Evolutionary conservation across 1,140 invertebrate genomes (phyloP), one percentile per base, ranked within the genome.

Genomic region (Drosophila melanica): DNA sequence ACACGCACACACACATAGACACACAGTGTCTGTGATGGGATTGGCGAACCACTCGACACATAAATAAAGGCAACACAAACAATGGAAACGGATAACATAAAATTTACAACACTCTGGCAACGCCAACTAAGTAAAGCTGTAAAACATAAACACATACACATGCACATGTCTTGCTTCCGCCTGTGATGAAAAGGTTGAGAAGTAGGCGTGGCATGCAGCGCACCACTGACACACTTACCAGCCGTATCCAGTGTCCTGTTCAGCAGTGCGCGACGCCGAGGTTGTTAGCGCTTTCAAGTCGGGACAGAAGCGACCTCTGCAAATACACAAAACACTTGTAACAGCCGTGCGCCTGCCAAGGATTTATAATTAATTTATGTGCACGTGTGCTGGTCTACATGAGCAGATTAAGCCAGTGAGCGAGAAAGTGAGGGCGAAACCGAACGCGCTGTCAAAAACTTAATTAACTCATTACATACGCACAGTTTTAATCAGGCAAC

Each of bases 401-500:
- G 30, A 55, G 7, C 35, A 55, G 39, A 10, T 12, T 11, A 14
- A 18, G 11, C 11, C 18, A 20, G 30, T 12, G 16, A 18, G 51
- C 35, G 47, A 44, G 72, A 42, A 50, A 65, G 58, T 44, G 64
- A 37, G 16, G 11, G 23, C 7, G 14, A 41, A 11, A 44, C 33
- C 14, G 23, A 18, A 3, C 67, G 73, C 50, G 67, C 63, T 80
- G 79, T 84, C 75, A 86, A 86, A 82, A 91, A 81, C 90, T 90
- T 91, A 91, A 91, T 91, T 91, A 91, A 91, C 90, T 90, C 90
- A 91, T 91, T 91, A 90, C 80, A 85, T 85, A 85, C 85, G 77
- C 84, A 84, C 73, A 70, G 76, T 84, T 89, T 87, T 87, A 84
- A 89, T 89, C 84, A 87, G 79, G 54, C 80, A 86, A 86, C 81